Percentiles rank a stretch among this genome's conserved stretches.
Conservation (phyloP, 2,888 invertebrate species). For the Nephrotoma guestfalica region DNA sequence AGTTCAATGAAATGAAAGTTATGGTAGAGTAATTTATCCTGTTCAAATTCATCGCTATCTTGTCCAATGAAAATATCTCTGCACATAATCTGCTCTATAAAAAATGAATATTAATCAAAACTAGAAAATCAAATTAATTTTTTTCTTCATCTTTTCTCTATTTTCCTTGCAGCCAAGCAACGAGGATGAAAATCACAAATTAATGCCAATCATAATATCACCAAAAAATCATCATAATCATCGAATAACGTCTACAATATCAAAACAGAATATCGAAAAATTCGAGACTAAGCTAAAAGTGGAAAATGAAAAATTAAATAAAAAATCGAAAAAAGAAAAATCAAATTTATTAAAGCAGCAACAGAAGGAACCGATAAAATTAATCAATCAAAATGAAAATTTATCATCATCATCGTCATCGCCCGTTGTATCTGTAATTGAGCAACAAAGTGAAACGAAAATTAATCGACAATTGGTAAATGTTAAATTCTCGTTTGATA, state of each 20-base stretch:
- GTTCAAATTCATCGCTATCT: no score
- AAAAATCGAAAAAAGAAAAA: conserved; percentile 3
- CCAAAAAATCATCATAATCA: neutral
- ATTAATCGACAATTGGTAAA: neutral
- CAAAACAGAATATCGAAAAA: neutral
- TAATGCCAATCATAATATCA: neutral
- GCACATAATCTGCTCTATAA: neutral
- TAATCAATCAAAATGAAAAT: neutral
- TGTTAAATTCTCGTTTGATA: conserved; percentile 3
- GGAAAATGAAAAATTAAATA: neutral
- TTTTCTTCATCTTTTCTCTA: neutral
- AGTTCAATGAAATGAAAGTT: neutral
- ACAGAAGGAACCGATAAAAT: neutral
- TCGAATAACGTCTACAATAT: neutral
- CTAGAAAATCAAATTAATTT: neutral
- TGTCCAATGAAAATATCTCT: no score
- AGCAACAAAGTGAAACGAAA: neutral
- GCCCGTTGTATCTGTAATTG: neutral
- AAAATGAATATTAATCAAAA: neutral
- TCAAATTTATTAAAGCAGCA: neutral
- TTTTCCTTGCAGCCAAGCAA: neutral
- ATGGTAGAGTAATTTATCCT: no score
- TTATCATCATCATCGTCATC: neutral
- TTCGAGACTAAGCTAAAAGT: neutral
- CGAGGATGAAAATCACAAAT: neutral